Evolutionary conservation across 2,113 vertebrate species (phyloP).

Genomic region (Conger conger): DNA sequence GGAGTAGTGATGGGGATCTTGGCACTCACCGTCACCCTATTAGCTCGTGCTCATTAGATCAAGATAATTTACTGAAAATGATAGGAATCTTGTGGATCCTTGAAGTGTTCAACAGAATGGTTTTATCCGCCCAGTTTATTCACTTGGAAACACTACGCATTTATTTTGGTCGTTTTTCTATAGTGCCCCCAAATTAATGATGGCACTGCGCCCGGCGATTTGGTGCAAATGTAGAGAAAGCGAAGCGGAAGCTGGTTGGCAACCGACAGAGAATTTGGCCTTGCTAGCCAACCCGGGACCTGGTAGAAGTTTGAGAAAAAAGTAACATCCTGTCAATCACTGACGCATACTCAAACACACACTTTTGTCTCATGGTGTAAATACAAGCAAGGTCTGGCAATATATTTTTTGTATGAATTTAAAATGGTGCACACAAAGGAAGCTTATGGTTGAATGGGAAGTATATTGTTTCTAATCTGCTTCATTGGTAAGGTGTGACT

Average conservation of each 20-base stretch:
- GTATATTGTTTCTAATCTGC: slow-evolving; percentile 54
- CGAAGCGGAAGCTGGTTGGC: background rate
- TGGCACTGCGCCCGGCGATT: background rate
- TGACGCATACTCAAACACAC: background rate
- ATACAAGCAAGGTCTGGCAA: slow-evolving; percentile 58
- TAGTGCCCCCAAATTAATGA: background rate
- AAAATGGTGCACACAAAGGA: slow-evolving; percentile 57
- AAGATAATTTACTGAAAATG: background rate
- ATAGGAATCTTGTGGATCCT: background rate
- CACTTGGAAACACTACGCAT: too few species aligned
- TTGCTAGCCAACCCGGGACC: background rate
- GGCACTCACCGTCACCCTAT: background rate
- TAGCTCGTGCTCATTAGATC: background rate
- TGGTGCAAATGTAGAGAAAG: background rate
- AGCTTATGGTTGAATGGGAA: slow-evolving; percentile 53
- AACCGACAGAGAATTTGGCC: background rate
- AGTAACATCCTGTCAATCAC: background rate
- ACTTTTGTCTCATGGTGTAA: slow-evolving; percentile 56
- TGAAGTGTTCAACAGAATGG: too few species aligned
- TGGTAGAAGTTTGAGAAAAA: background rate
- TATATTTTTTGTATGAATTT: slow-evolving; percentile 58
- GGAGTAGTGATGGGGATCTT: background rate
- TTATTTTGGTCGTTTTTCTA: too few species aligned
- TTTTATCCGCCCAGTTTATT: too few species aligned
- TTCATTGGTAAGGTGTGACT: slow-evolving; percentile 51